Conservation (phyloP, 2,797 vertebrate genomes). For the Sebastes itinus region DNA sequence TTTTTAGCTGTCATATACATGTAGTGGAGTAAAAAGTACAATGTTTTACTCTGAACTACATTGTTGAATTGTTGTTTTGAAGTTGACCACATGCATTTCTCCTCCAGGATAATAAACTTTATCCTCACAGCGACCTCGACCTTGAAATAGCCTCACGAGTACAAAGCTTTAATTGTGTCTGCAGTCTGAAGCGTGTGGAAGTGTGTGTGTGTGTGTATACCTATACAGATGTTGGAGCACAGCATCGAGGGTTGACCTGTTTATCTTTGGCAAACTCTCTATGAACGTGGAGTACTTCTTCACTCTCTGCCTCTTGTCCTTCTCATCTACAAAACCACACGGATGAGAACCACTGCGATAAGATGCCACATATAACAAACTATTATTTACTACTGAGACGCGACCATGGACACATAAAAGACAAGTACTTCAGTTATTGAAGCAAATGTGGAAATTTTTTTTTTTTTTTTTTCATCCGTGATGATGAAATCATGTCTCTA, state of each 20-base stretch:
- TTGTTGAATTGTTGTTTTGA: background rate
- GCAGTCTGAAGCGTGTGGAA: conserved; percentile 1
- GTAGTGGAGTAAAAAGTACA: background rate
- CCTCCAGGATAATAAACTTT: background rate
- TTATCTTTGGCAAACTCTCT: conserved; percentile 87
- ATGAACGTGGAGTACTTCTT: conserved; percentile 92
- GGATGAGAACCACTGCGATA: background rate
- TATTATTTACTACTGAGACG: background rate
- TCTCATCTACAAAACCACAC: conserved; percentile 81
- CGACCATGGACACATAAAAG: rapidly evolving
- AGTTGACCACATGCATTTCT: background rate
- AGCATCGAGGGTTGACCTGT: conserved; percentile 89
- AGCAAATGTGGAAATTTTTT: background rate
- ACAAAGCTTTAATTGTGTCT: background rate
- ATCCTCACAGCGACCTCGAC: background rate
- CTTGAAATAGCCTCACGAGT: background rate
- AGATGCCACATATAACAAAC: background rate
- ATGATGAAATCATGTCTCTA: background rate
- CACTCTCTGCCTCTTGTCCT: conserved; percentile 85
- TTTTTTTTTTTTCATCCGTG: background rate
- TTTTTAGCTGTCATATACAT: background rate
- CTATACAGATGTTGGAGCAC: conserved; percentile 95
- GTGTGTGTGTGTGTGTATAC: conserved; percentile 66
- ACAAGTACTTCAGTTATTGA: background rate
- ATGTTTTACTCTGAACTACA: background rate